Conservation (phyloP, 2,113 vertebrate species). For the Meriones unguiculatus region DNA sequence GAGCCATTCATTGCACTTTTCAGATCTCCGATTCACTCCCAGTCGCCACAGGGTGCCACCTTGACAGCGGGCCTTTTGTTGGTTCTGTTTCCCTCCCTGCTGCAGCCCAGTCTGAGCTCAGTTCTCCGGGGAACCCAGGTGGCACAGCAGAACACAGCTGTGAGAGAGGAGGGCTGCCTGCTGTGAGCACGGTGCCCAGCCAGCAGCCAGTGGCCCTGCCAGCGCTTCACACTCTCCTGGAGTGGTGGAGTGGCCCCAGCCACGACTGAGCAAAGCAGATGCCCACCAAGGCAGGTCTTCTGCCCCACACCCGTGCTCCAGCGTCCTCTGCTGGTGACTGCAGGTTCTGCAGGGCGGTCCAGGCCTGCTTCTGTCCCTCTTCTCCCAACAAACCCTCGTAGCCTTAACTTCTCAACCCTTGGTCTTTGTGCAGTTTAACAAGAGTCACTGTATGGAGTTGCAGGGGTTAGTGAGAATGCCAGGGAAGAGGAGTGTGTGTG, state of each 20-base stretch:
- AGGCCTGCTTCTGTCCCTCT: not conserved
- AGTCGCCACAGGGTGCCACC: not conserved
- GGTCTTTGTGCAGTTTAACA: not conserved
- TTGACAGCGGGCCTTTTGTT: accelerated
- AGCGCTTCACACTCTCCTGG: not conserved
- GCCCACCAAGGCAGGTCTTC: not conserved
- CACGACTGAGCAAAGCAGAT: not conserved
- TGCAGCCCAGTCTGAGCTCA: not conserved
- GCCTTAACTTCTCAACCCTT: not conserved
- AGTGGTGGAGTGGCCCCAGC: not conserved
- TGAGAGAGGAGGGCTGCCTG: not conserved
- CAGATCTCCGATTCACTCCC: not conserved
- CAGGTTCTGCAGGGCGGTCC: accelerated
- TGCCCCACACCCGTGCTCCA: not conserved
- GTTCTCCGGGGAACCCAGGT: not conserved
- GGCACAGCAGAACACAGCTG: too few relatives aligned
- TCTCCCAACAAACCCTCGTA: not conserved
- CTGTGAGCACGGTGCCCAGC: not conserved
- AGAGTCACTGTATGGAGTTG: not conserved
- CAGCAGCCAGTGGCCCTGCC: not conserved
- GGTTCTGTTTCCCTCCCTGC: not conserved
- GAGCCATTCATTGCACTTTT: not conserved
- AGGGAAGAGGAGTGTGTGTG: not conserved
- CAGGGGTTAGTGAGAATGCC: too few relatives aligned
- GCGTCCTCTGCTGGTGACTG: not conserved